phyloP scores from a whole-genome alignment of 2,113 vertebrate genomes.

The Rhinopomastus cyanomelas region DNA sequence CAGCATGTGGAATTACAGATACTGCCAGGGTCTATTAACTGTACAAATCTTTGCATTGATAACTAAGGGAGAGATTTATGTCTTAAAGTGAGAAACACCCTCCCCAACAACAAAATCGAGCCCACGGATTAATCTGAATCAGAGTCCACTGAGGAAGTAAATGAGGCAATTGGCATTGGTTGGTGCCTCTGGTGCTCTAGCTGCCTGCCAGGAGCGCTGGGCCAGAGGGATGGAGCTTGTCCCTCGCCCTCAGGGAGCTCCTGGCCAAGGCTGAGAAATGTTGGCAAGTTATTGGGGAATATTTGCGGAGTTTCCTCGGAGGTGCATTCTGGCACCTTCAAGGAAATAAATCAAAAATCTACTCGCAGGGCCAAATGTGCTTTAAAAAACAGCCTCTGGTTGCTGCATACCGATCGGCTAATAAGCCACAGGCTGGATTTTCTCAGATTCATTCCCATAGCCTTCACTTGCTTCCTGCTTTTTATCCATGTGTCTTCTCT shows the following conservation, averaged over 20 bases:
- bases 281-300: not conserved
- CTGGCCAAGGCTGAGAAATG: not conserved
- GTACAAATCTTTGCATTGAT: conserved; percentile 38
- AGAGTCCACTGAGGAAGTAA: not conserved
- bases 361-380: not conserved
- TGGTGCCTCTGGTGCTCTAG: not conserved
- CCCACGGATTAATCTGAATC: conserved; percentile 16
- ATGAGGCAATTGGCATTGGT: conserved; percentile 16
- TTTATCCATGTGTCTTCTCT: not conserved
- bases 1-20: conserved; percentile 26
- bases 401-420: conserved; percentile 31
- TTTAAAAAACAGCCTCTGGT: not conserved
- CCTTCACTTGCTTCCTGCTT: not conserved
- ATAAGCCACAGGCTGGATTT: conserved; percentile 40
- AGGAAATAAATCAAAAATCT: conserved; percentile 9
- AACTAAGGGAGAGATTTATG: conserved; percentile 41
- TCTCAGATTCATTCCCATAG: conserved; percentile 30
- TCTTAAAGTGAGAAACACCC: conserved; percentile 30
- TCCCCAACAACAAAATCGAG: conserved; percentile 21
- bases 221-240: not conserved
- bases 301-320: not conserved
- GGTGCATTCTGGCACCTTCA: not conserved
- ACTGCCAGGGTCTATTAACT: not conserved
- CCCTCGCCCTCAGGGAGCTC: not conserved
- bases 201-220: not conserved